These are phyloP conservation scores for Mamestra configurata DNA, from an alignment of 1,140 invertebrate species.

Conservation along the genomic window DNA sequence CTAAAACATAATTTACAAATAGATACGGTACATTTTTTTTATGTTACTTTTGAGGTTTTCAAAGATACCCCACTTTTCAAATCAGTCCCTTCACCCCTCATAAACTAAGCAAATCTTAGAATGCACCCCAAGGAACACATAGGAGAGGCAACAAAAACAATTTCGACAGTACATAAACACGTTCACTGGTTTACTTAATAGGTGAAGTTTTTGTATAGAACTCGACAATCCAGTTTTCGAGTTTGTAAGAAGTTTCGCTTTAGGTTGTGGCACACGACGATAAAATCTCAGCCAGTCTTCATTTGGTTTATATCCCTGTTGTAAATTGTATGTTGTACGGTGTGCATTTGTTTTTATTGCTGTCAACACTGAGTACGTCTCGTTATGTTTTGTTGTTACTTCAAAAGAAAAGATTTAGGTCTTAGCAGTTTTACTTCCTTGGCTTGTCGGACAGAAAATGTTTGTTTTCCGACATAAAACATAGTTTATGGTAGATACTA, in stretches of 20 bases:
- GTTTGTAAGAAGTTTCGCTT: conserved; percentile 17
- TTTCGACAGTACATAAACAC: conserved; percentile 23
- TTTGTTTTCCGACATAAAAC: no score
- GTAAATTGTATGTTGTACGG: neutral
- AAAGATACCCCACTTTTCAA: no score
- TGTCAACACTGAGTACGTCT: neutral
- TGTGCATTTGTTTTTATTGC: neutral
- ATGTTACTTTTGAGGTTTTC: no score
- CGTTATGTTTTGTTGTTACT: neutral
- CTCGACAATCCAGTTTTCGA: conserved; percentile 27
- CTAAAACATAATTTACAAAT: no score
- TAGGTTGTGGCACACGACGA: neutral
- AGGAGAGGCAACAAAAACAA: neutral
- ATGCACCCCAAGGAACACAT: neutral
- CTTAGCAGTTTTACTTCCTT: no score
- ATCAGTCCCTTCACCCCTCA: neutral
- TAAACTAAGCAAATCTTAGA: neutral
- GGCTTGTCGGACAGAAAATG: no score
- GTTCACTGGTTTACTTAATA: conserved; percentile 27
- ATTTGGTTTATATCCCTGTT: conserved; percentile 4
- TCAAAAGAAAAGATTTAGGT: neutral
- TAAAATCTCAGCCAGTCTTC: conserved; percentile 10
- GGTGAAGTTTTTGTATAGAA: conserved; percentile 42
- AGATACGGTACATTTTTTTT: no score
- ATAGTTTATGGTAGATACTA: no score